A percentile compares a stretch with the other conserved stretches of the same genome.
phyloP scores from a whole-genome alignment of 2,888 invertebrate genomes.

The Caenorhabditis doughertyi region DNA sequence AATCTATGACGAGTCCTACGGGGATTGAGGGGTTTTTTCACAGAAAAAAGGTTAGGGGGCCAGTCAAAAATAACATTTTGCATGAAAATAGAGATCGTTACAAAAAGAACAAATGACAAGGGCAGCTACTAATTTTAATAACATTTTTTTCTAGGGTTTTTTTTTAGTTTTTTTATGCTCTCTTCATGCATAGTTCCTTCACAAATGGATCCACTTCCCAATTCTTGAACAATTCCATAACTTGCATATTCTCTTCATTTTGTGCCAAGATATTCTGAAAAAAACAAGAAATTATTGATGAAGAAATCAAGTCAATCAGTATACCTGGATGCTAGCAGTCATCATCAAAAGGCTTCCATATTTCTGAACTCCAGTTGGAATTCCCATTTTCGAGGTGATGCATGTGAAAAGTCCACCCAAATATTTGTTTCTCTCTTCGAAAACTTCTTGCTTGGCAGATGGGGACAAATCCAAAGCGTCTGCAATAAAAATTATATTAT shows the following conservation, averaged over 20 bases:
- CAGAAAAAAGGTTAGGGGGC: conserved; percentile 34
- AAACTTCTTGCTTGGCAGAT: conserved; percentile 76
- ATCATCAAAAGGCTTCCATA: conserved; percentile 77
- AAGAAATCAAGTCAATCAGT: neutral
- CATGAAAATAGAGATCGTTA: conserved; percentile 48
- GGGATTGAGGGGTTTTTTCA: conserved; percentile 42
- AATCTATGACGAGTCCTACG: conserved; percentile 35
- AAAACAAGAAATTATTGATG: neutral
- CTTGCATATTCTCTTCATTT: conserved; percentile 83
- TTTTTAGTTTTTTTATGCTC: conserved; percentile 28
- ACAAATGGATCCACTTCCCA: conserved; percentile 79
- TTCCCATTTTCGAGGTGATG: conserved; percentile 73
- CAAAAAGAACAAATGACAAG: conserved; percentile 18
- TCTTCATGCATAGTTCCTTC: conserved; percentile 73
- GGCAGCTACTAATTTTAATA: neutral
- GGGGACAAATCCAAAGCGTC: conserved; percentile 80
- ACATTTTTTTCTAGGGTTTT: neutral
- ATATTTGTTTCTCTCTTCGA: conserved; percentile 80
- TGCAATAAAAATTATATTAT: conserved; percentile 42
- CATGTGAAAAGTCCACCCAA: conserved; percentile 79
- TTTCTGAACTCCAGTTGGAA: conserved; percentile 74
- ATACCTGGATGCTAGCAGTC: conserved; percentile 77
- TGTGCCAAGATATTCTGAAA: conserved; percentile 82
- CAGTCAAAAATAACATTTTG: conserved; percentile 33
- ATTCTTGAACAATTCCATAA: conserved; percentile 81